Evolutionary conservation across 2,113 vertebrate species (phyloP), one percentile per base, ranked within the genome.

Genomic region (Mobula hypostoma): DNA sequence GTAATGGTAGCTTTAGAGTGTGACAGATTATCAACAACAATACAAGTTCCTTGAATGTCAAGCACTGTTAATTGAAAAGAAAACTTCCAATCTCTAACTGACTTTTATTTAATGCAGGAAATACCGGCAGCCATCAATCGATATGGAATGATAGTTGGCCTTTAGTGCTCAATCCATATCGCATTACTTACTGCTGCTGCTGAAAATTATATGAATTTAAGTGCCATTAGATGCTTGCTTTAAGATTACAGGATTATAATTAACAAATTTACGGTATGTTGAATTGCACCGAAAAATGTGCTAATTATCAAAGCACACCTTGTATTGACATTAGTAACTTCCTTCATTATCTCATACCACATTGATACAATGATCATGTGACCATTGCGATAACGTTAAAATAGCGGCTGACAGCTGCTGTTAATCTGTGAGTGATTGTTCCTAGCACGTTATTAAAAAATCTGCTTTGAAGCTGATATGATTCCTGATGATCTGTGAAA

Each of bases 81-180:
- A 92, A 92, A 92, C 66, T 66, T 92, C 66, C 19, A 72, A n/a
- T 17, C 36, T 92, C 90, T 27, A 92, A 92, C 72, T 92, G 9
- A 9, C 63, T 68, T 68, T 63, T 70, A 58, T 87, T 87, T 87
- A 90, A 66, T 66, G 11, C 90, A 72, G 36, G 72, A 11, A 74
- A 72, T 14, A 14, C 66, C 21, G 29, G 61, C 12, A 40, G 66
- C 24, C 68, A 72, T 36, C 12, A 68, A 92, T 92, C 32, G 36
- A 72, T 72, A 68, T 92, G 90, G 36, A 92, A 72, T 32, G 87
- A 91, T 68, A 48, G 9, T 92, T 92, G 48, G 32, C 72, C 32
- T 48, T 68, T 72, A 32, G 7, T 91, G 32, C 66, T 66, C 68
- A 92, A 70, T 72, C n/a, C 63, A 92, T 48, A 72, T 40, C 32